These are phyloP conservation scores for Eremobia ochroleuca DNA, from an alignment of 2,888 invertebrate genomes.

Conservation along the genomic window DNA sequence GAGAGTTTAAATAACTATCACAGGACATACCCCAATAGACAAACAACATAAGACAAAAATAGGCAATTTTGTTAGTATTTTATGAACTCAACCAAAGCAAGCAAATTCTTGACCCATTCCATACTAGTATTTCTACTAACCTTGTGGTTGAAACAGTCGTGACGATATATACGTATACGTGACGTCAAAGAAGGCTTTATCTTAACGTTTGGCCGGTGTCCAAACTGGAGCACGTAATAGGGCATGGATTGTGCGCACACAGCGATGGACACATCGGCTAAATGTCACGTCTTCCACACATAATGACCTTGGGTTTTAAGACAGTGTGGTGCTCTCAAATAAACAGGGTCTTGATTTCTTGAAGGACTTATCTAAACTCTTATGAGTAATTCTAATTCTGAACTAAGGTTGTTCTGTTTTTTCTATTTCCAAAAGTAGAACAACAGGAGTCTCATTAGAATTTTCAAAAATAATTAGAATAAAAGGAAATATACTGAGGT, in stretches of 20 bases:
- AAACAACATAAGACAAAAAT: too few relatives aligned
- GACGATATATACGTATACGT: conserved; percentile 30
- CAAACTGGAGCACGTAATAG: conserved; percentile 53
- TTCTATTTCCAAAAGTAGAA: too few relatives aligned
- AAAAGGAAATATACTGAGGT: background rate
- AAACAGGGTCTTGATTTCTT: background rate
- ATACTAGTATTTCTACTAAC: background rate
- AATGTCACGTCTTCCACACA: conserved; percentile 49
- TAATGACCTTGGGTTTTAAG: conserved; percentile 28
- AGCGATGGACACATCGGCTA: conserved; percentile 28
- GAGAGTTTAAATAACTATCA: background rate
- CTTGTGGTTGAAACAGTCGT: conserved; percentile 23
- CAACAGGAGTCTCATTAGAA: too few relatives aligned
- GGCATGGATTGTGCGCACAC: conserved; percentile 43
- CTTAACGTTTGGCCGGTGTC: conserved; percentile 55
- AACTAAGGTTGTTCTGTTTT: background rate
- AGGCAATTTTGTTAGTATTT: background rate
- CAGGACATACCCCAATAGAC: too few relatives aligned
- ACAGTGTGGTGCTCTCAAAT: conserved; percentile 2
- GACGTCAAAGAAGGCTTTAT: conserved; percentile 46
- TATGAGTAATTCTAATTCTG: background rate
- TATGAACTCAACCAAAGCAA: background rate
- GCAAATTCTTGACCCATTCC: background rate
- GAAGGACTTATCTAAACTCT: background rate
- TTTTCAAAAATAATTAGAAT: background rate